Conservation (phyloP, 30 jellyfish, hydroid and myxozoan genomes). For the Chironex yamaguchii region DNA sequence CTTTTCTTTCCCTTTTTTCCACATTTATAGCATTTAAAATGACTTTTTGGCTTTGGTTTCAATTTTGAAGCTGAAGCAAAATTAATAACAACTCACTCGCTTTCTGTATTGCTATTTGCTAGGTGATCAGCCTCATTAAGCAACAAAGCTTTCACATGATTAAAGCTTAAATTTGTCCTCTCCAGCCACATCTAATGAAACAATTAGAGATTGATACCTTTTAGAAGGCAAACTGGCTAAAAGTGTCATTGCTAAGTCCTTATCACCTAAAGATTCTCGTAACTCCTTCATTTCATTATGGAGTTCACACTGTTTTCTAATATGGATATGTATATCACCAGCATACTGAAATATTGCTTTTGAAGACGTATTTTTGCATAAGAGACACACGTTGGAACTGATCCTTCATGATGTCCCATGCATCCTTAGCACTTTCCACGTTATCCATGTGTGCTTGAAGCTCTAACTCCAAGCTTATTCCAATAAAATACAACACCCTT, state of each 20-base stretch:
- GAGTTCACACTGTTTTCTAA: slow-evolving; percentile 35
- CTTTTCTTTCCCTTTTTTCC: neutral
- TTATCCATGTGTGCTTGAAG: slow-evolving; percentile 45
- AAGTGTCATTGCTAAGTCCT: slow-evolving; percentile 40
- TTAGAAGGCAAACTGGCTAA: slow-evolving; percentile 26
- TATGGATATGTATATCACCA: slow-evolving; percentile 25
- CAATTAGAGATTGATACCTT: slow-evolving; percentile 36
- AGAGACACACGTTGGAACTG: too few species aligned
- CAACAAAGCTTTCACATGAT: slow-evolving; percentile 41
- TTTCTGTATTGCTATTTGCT: slow-evolving; percentile 1
- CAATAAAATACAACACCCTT: slow-evolving; percentile 18
- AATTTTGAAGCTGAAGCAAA: neutral
- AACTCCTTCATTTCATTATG: slow-evolving; percentile 45
- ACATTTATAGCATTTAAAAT: neutral
- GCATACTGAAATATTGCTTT: slow-evolving; percentile 26
- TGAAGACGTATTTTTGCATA: too few species aligned
- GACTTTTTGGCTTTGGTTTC: neutral
- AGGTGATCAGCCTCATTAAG: slow-evolving; percentile 20
- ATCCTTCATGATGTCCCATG: slow-evolving; percentile 29
- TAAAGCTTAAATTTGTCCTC: slow-evolving; percentile 11
- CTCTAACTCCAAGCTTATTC: slow-evolving; percentile 27
- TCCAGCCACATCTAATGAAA: slow-evolving; percentile 51
- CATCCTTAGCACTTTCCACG: slow-evolving; percentile 18
- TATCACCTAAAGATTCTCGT: slow-evolving; percentile 27
- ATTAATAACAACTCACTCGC: neutral